Base-by-base conservation (phyloP, 2,113 vertebrate genomes). In the Pomatostomus ruficeps region DNA sequence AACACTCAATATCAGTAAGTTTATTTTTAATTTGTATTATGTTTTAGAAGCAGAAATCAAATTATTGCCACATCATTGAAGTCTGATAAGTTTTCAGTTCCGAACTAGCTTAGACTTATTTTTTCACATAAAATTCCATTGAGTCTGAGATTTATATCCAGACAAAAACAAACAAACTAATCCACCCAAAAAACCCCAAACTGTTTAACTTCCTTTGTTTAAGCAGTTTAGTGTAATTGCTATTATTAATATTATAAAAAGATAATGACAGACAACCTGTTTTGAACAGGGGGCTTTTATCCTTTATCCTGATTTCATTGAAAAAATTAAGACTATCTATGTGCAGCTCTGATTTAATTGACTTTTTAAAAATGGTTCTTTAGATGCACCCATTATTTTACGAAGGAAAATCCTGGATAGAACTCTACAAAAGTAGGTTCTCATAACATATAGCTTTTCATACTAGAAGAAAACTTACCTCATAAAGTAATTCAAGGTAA, bases 111-210 rank as follows among this genome's bases (percentile, higher is more conserved):
- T 72, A 59, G 17, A 51, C 2, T 3, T 42, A 26, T 48, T 72
- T 62, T 88, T 80, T 66, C 8, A 61, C 6, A 19, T 59, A 72
- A 14, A 25, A 33, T 65, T 89, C 49, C 25, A 52, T 66, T 48
- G 59, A 58, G 11, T 59, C 14, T 24, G 26, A 71, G 36, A 11
- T 8, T 21, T 58, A 16, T 40, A 67, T 18, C 43, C 6, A 70
- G 11, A 31, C 5, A 70, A n/a, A 65, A 59, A 48, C 40, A 74
- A 86, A 55, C 40, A 40, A 29, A 2, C 9, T 31, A 28, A 67
- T 38, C 7, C 5, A 58, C 5, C 3, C 8, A 2, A 18, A 43
- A 15, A 1, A 1, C 2, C 1, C 5, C 14, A 52, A 40, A 1
- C 6, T 20, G 2, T 7, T 65, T 45, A 38, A 35, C 46, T 93